phyloP scores from a whole-genome alignment of 2,113 vertebrate species.

The Mugil cephalus region DNA sequence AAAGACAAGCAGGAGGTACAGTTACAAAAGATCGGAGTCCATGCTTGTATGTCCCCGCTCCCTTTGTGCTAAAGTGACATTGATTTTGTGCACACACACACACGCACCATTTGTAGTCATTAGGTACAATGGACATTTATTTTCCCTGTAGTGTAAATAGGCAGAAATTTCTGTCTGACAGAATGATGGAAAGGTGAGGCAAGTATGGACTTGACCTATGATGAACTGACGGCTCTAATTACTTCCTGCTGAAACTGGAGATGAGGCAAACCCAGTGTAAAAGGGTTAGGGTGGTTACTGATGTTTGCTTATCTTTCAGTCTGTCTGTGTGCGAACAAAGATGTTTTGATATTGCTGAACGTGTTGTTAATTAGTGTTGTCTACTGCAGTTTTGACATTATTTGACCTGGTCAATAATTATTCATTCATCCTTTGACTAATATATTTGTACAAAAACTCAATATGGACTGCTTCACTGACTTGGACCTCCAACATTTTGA shows the following conservation, averaged over 20 bases:
- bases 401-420: slow-evolving; percentile 15
- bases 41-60: slow-evolving; percentile 45
- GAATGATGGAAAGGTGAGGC: slow-evolving; percentile 76
- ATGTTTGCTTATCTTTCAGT: slow-evolving; percentile 48
- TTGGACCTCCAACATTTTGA: slow-evolving; percentile 36
- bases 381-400: slow-evolving; percentile 23
- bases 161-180: slow-evolving; percentile 71
- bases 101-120: slow-evolving; percentile 40
- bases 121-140: slow-evolving; percentile 53
- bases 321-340: slow-evolving; percentile 31
- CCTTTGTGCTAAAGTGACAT: slow-evolving; percentile 65
- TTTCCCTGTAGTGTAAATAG: slow-evolving; percentile 67
- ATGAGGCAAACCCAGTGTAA: slow-evolving; percentile 51
- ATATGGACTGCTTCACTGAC: too few species aligned
- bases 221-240: slow-evolving; percentile 78
- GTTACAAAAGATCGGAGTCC: slow-evolving; percentile 38
- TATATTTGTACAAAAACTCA: too few species aligned
- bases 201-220: slow-evolving; percentile 69
- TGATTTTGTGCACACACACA: slow-evolving; percentile 53
- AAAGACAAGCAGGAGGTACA: slow-evolving; percentile 37
- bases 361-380: slow-evolving; percentile 6
- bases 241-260: slow-evolving; percentile 75
- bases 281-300: slow-evolving; percentile 13
- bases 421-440: too few species aligned
- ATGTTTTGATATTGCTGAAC: slow-evolving; percentile 24